Evolutionary conservation across 2,113 vertebrate species (phyloP), one percentile per base, ranked within the genome.

Genomic region (Sturnus vulgaris): DNA sequence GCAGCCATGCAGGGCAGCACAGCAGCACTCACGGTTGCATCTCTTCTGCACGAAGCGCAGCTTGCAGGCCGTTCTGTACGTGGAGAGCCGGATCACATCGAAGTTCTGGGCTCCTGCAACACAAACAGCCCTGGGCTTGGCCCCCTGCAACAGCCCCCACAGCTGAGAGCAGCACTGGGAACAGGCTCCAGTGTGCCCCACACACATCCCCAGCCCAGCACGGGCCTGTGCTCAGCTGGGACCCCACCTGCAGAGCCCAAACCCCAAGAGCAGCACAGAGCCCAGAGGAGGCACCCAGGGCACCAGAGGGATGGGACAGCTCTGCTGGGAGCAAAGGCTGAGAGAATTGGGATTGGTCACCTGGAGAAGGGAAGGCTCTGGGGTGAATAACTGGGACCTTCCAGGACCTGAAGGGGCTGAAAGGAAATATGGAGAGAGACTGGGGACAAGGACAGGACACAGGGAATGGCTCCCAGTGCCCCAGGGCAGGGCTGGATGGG

Each of bases 21-120:
- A 5, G 15, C 53, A 33, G 8, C 21, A 98, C 99, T 99, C 98
- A 99, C 99, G 98, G 93, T 99, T 99, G 96, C 99, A 99, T 96
- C 99, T 97, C 95, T 99, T 99, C 70, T 99, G 99, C 87, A 99
- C 98, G 95, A 99, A 99, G 75, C 99, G 98, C 78, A 99, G 98
- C 90, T 99, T 99, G 96, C 99, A 99, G 90, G 99, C 99, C 4
- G 99, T 99, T 91, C 99, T 98, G 33, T 99, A 99, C 2, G 99
- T 99, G 33, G 99, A 99, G 3, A 99, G 98, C 88, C 99, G 95
- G 97, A 99, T 99, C 27, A 99, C 99, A 53, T 99, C 99, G 69
- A 99, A 99, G 39, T 40, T 40, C 11, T 40, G 39, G 39, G 39
- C 39, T 40, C 39, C 39, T 40, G 39, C 39, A 40, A 40, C 39